These are phyloP conservation scores for Aurelia coerulea DNA, from an alignment of 30 jellyfish, hydroid and myxozoan species.

Conservation along the genomic window DNA sequence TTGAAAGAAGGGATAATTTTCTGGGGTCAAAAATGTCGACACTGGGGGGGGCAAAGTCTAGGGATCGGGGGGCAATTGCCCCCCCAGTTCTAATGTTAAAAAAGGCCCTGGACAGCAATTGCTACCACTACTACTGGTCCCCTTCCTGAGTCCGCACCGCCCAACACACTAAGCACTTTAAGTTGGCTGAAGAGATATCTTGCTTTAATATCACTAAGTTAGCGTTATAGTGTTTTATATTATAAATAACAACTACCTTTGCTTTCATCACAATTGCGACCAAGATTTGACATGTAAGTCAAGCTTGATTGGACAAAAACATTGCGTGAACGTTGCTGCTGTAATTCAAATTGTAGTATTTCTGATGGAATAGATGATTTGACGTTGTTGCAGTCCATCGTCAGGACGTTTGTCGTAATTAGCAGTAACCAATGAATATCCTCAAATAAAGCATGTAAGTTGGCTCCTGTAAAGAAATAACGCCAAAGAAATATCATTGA, in stretches of 20 bases:
- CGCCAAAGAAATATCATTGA: background rate
- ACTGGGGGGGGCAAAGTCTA: too few species aligned
- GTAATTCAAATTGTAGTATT: constrained; percentile 51
- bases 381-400: constrained; percentile 70
- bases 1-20: too few species aligned
- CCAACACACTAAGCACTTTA: too few species aligned
- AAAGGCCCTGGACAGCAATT: too few species aligned
- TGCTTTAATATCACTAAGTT: too few species aligned
- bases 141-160: too few species aligned
- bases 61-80: too few species aligned
- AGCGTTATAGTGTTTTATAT: too few species aligned
- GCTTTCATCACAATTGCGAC: constrained; percentile 37
- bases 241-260: constrained; percentile 41
- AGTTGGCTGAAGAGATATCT: too few species aligned
- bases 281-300: constrained; percentile 54
- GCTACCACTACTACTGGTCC: too few species aligned
- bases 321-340: constrained; percentile 24
- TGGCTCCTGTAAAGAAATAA: background rate
- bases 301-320: constrained; percentile 43
- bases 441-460: constrained; percentile 73
- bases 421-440: constrained; percentile 95
- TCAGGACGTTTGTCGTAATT: constrained; percentile 72
- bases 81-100: too few species aligned
- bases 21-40: too few species aligned
- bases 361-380: constrained; percentile 84